Evolutionary conservation across 2,113 vertebrate genomes (phyloP).

Genomic region (Catharus minimus): DNA sequence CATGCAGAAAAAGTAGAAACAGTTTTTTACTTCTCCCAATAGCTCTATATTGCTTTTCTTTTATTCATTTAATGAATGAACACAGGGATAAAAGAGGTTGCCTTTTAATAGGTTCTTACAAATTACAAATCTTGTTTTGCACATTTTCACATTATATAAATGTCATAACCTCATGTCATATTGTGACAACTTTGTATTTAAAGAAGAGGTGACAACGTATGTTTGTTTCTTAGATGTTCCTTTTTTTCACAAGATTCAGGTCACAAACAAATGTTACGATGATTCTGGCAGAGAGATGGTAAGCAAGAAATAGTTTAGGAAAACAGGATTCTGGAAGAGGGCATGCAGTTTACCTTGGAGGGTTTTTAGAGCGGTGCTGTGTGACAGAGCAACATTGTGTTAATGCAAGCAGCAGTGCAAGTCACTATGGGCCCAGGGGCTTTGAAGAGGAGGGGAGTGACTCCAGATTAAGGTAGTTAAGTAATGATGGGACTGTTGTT

Average conservation of each 20-base stretch:
- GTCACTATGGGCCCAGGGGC: neutral
- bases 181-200: neutral
- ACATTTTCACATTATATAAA: neutral
- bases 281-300: neutral
- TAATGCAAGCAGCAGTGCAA: neutral
- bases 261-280: neutral
- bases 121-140: neutral
- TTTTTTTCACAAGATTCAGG: neutral
- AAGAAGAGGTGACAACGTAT: neutral
- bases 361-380: neutral
- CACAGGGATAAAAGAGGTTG: neutral
- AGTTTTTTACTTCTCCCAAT: neutral
- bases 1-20: neutral
- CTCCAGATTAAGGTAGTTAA: neutral
- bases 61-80: neutral
- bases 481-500: neutral
- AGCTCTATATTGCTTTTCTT: neutral
- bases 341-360: neutral
- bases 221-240: neutral
- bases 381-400: rapidly evolving
- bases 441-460: neutral
- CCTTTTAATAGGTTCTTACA: neutral
- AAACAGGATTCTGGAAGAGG: neutral
- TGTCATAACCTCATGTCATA: neutral
- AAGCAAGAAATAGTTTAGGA: neutral